Conservation (phyloP, 1,140 invertebrate genomes). For the Drosophila parabipectinata region DNA sequence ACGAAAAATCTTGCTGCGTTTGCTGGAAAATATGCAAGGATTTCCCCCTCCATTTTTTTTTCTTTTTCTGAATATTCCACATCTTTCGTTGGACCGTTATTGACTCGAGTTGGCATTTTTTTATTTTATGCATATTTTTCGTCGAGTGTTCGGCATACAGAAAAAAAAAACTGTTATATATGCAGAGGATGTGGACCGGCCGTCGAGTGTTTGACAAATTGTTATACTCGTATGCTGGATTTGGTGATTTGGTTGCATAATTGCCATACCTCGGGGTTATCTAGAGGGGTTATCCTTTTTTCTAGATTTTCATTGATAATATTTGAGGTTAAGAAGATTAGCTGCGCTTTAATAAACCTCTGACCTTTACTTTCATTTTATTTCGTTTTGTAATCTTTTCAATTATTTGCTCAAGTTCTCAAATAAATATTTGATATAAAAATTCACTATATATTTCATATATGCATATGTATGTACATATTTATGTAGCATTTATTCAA, state of each 20-base stretch:
- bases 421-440: no score
- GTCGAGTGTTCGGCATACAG: constrained; percentile 39
- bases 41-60: neutral
- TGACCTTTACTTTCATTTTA: no score
- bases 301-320: neutral
- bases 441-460: no score
- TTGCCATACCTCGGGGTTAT: neutral
- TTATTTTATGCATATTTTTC: constrained; percentile 38
- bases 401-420: no score
- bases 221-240: constrained; percentile 21
- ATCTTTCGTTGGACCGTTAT: constrained; percentile 11
- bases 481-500: neutral
- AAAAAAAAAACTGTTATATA: constrained; percentile 17
- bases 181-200: constrained; percentile 15
- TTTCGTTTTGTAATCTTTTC: no score
- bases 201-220: constrained; percentile 39
- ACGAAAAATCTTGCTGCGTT: constrained; percentile 38
- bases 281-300: neutral
- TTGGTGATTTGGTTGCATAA: constrained; percentile 19
- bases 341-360: no score
- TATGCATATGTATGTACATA: no score
- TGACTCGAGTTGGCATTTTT: constrained; percentile 44
- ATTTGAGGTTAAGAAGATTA: neutral
- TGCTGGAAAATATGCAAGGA: constrained; percentile 32
- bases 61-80: neutral